These are phyloP conservation scores for Amblyteles armatorius DNA, from an alignment of 2,888 invertebrate genomes.

Conservation along the genomic window DNA sequence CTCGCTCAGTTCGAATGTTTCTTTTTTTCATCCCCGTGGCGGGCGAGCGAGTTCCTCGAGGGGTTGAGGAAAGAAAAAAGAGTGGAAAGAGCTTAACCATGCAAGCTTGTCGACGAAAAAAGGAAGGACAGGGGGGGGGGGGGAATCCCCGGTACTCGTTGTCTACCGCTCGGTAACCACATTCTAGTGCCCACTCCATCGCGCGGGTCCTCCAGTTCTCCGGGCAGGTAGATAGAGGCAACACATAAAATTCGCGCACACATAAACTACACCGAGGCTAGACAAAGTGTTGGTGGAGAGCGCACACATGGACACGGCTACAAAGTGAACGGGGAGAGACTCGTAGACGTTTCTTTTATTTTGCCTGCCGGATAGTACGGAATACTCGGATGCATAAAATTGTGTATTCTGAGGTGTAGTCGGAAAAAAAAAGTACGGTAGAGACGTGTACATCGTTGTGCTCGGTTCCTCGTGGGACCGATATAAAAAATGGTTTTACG, in stretches of 20 bases:
- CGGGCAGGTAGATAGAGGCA: conserved; percentile 14
- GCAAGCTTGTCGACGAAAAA: conserved; percentile 28
- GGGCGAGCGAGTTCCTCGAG: not conserved
- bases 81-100: conserved; percentile 49
- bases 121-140: conserved; percentile 6
- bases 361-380: conserved; percentile 42
- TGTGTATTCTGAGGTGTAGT: conserved; percentile 50
- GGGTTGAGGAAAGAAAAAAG: conserved; percentile 16
- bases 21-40: not conserved
- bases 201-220: conserved; percentile 7
- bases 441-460: conserved; percentile 14
- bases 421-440: conserved; percentile 41
- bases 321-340: conserved; percentile 42
- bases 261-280: conserved; percentile 50
- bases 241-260: conserved; percentile 51
- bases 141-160: conserved; percentile 39
- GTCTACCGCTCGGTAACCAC: conserved; percentile 36
- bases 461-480: conserved; percentile 17
- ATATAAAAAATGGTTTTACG: conserved; percentile 37
- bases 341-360: conserved; percentile 41
- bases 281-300: conserved; percentile 48
- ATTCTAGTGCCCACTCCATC: conserved; percentile 36
- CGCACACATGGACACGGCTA: conserved; percentile 24
- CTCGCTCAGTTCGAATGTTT: not conserved
- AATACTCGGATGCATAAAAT: conserved; percentile 49